Conservation (phyloP, 30 jellyfish, hydroid and myxozoan genomes). For the Chironex yamaguchii region DNA sequence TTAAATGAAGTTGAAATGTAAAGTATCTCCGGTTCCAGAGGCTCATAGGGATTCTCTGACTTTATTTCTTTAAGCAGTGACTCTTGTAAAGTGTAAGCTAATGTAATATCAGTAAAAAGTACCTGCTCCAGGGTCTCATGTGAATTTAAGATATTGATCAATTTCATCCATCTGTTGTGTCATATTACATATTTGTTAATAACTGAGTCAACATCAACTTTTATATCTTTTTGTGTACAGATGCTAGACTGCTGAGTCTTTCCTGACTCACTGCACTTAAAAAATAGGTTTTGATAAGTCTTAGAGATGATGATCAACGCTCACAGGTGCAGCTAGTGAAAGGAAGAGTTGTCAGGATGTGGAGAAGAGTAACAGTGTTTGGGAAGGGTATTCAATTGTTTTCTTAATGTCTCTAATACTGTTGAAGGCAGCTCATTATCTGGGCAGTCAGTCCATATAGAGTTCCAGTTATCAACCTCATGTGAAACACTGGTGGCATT, state of each 20-base stretch:
- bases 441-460: conserved; percentile 8
- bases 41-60: background rate
- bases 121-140: background rate
- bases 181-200: conserved; percentile 3
- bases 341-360: conserved; percentile 16
- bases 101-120: background rate
- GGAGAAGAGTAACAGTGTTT: conserved; percentile 8
- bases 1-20: no score
- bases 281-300: conserved; percentile 20
- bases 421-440: background rate
- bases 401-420: background rate
- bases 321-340: conserved; percentile 34
- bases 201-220: background rate
- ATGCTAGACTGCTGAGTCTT: conserved; percentile 25
- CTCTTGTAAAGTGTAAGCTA: no score
- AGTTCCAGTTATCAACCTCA: conserved; percentile 32
- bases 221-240: conserved; percentile 21
- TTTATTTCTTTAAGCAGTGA: no score
- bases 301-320: conserved; percentile 27
- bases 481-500: background rate
- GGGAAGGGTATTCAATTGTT: background rate
- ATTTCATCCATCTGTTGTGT: conserved; percentile 1
- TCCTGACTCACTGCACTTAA: conserved; percentile 30
- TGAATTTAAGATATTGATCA: background rate
- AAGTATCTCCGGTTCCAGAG: background rate